Evolutionary conservation across 1,140 invertebrate genomes (phyloP), one percentile per base, ranked within the genome.

Genomic region (Drosophila fuyamai): DNA sequence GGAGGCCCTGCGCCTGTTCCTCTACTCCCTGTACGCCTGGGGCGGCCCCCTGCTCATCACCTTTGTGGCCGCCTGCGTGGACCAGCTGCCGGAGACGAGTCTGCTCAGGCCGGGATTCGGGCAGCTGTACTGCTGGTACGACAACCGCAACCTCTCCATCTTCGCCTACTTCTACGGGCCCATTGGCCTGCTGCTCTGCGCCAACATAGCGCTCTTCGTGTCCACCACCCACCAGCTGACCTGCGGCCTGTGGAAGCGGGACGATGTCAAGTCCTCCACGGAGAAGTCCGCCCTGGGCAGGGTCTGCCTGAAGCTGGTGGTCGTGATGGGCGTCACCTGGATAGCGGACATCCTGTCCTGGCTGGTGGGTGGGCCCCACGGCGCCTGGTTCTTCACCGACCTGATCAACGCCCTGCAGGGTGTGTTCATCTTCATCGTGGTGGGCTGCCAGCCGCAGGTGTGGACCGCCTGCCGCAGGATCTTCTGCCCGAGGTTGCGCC

Each of bases 241-340:
- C 4, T 97, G 96, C 88, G 97, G 97, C 5, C 93, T 97, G 7
- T 97, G 97, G 97, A 96, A 97, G 84, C 94, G 96, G 56, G 96
- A 97, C 92, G 95, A 97, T 67, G 96, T 97, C 65, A 97, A 97
- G 93, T 96, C 96, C 35, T 96, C 96, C n/a, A 96, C 96, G 0
- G 96, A 97, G 93, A 95, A 96, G 94, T 96, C 93, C 86, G 93
- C 96, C 0, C 86, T 97, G 57, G 96, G 96, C 5, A 93, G 96
- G 47, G 95, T 97, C 1, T 97, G 96, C 90, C 94, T 97, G 88
- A 97, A 97, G 92, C 93, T 97, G 66, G 96, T 97, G 58, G 95
- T 97, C 5, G 96, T 97, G 40, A 97, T 97, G 96, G 96, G 96
- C 53, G 94, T 97, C 48, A 97, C 96, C 43, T 97, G 96, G 96